Base-by-base conservation (phyloP, 2,888 invertebrate species). In the Philereme vetulata region DNA sequence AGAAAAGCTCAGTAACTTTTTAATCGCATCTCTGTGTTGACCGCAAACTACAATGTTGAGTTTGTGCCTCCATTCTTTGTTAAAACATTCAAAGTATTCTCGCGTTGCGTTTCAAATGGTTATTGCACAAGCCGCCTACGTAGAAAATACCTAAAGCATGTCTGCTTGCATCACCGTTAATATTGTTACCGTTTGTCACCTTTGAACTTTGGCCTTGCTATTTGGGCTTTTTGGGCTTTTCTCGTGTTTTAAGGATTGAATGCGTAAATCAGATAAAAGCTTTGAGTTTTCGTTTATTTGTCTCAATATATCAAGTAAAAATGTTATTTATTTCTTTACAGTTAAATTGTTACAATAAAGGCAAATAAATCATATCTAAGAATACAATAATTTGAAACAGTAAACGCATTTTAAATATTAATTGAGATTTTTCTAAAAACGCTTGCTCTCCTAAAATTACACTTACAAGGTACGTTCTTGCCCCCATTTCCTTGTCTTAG, bases 91-190 rank as follows among this genome's bases (percentile, higher is more conserved):
- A 10, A 45, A 6, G 6, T 8, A 55, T 71, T 69, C 64, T 72
- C 71, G 74, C 72, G 69, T 75, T 67, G 75, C 77, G 77, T 82
- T 74, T 78, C 76, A 78, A 83, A 86, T 84, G 65, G 74, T 78
- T 82, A 77, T 87, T 87, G 82, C 85, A 72, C 82, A 84, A 86
- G 73, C 60, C 72, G 68, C 71, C 71, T 66, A 75, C 76, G 74
- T 52, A 34, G 72, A 74, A 76, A 78, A 75, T 76, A 79, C 74
- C 72, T 70, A 71, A 79, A 78, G 5, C 79, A 78, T 74, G 79
- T 79, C 80, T 70, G 70, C 40, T 81, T 77, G 78, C 75, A 75
- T 78, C 79, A 75, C 72, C 71, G 65, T 64, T 57, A 72, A 77
- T 78, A 51, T 76, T 72, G 75, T 75, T 78, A 74, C 72, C 65